phyloP scores from a whole-genome alignment of 1,140 invertebrate species.

The Drosophila carrolli region DNA sequence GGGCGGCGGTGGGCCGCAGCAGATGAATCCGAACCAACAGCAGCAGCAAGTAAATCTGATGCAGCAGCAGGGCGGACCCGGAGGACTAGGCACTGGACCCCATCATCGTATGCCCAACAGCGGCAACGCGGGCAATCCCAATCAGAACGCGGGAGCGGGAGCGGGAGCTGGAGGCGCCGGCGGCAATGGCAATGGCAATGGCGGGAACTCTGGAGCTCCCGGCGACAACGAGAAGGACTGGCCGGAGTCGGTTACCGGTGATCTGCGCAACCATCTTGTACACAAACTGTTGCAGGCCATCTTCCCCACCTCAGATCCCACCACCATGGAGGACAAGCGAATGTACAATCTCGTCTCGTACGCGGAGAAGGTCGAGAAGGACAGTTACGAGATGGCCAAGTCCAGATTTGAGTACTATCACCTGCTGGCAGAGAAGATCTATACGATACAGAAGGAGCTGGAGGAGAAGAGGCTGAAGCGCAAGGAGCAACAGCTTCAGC shows the following conservation, averaged over 20 bases:
- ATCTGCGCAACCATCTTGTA: conserved; percentile 98
- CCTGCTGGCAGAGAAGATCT: conserved; percentile 99
- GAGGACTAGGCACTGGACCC: conserved; percentile 58
- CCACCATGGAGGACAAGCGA: conserved; percentile 96
- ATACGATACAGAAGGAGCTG: conserved; percentile 99
- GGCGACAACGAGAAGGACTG: too few species aligned
- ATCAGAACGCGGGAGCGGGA: conserved; percentile 93
- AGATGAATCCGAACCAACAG: conserved; percentile 84
- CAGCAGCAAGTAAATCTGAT: conserved; percentile 64
- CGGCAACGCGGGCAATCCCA: conserved; percentile 18
- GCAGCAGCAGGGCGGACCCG: conserved; percentile 58
- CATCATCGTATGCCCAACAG: conserved; percentile 80
- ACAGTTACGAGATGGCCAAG: too few species aligned
- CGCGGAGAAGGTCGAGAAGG: too few species aligned
- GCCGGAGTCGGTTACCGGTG: conserved; percentile 92
- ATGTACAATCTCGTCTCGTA: conserved; percentile 85
- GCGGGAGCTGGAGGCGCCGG: too few species aligned
- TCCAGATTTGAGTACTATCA: conserved; percentile 97
- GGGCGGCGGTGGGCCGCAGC: conserved; percentile 81
- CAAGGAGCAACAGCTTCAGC: too few species aligned
- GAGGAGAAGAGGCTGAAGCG: conserved; percentile 94
- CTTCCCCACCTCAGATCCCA: conserved; percentile 97
- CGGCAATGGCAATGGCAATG: too few species aligned
- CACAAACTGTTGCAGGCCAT: conserved; percentile 99
- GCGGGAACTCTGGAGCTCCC: too few species aligned